Evolutionary conservation across 2,797 vertebrate genomes (phyloP).

Genomic region (Molossus alvarezi): DNA sequence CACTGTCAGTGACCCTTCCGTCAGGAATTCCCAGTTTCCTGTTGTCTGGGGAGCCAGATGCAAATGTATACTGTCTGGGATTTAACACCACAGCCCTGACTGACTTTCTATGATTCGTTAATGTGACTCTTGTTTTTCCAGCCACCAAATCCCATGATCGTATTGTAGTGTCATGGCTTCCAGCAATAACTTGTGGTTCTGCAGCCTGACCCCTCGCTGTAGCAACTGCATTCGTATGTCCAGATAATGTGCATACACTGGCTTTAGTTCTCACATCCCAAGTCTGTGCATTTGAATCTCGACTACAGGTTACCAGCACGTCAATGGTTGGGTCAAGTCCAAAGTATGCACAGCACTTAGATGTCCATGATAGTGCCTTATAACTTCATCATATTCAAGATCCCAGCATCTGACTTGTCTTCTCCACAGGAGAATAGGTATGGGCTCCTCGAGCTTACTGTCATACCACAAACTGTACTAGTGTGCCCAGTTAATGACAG

Average conservation of each 20-base stretch:
- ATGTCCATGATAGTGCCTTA: conserved; percentile 99
- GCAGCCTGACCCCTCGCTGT: conserved; percentile 97
- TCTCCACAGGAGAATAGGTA: conserved; percentile 99
- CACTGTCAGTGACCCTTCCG: conserved; percentile 97
- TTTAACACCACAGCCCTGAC: conserved; percentile 96
- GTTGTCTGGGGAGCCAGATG: conserved; percentile 99
- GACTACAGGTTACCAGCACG: conserved; percentile 97
- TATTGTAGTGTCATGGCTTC: conserved; percentile 99
- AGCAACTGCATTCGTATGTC: conserved; percentile 99
- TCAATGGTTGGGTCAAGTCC: conserved; percentile 98
- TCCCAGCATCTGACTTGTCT: conserved; percentile 99
- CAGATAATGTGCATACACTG: conserved; percentile 97
- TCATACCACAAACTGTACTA: conserved; percentile 98
- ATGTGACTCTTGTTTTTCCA: conserved; percentile 98
- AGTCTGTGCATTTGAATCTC: conserved; percentile 98
- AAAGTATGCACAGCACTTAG: conserved; percentile 98
- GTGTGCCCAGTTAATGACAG: conserved; percentile 98
- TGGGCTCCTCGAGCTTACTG: conserved; percentile 96
- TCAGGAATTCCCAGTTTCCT: conserved; percentile 99
- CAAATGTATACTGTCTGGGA: conserved; percentile 98
- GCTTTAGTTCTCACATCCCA: conserved; percentile 99
- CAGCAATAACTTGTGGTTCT: conserved; percentile 98
- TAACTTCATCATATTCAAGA: conserved; percentile 99
- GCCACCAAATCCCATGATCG: conserved; percentile 98
- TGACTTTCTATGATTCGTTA: conserved; percentile 99